A percentile compares a stretch with the other conserved stretches of the same genome.
Conservation (phyloP, 2,113 vertebrate species). For the Burhinus oedicnemus region DNA sequence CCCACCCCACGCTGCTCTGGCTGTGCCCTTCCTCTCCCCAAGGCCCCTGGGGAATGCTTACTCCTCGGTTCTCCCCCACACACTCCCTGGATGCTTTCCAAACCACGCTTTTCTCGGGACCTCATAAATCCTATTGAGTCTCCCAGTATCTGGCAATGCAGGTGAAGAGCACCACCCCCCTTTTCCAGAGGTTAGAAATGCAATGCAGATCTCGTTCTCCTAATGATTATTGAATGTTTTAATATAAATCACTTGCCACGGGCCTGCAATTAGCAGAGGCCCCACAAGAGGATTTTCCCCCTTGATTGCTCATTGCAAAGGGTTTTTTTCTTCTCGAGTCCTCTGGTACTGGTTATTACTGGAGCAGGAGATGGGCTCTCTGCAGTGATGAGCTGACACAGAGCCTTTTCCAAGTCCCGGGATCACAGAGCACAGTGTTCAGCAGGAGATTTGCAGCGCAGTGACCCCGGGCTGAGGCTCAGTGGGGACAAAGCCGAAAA, state of each 20-base stretch:
- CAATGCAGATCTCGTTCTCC: background rate
- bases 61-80: background rate
- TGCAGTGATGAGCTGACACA: rapidly evolving
- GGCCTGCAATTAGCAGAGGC: background rate
- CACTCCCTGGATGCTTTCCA: background rate
- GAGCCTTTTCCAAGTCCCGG: rapidly evolving
- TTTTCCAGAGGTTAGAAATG: background rate
- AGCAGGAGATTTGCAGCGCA: rapidly evolving
- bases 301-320: background rate
- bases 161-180: background rate
- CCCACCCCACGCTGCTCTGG: rapidly evolving
- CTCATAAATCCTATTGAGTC: rapidly evolving
- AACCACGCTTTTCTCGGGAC: rapidly evolving
- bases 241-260: background rate
- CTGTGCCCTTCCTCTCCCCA: background rate
- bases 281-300: background rate
- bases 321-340: background rate
- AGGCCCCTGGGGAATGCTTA: rapidly evolving
- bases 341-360: background rate
- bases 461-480: background rate
- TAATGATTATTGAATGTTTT: background rate
- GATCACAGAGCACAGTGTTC: background rate
- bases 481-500: background rate
- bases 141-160: background rate
- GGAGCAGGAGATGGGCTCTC: background rate